Percentiles rank a stretch among this genome's conserved stretches.
These are phyloP conservation scores for Mesitornis unicolor DNA, from an alignment of 2,113 vertebrate genomes.

Conservation along the genomic window DNA sequence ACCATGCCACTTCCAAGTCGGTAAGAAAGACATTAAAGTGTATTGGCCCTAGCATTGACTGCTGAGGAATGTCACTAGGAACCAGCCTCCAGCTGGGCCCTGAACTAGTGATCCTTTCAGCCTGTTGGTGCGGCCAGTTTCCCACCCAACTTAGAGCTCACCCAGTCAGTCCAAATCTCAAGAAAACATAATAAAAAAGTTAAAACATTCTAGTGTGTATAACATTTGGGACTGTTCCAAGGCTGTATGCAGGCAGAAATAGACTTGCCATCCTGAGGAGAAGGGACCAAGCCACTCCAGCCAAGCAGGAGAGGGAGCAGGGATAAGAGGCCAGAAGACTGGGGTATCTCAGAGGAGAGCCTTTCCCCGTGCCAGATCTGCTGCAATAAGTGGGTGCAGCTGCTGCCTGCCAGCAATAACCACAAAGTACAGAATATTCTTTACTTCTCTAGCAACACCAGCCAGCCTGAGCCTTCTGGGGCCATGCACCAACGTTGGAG, in stretches of 20 bases:
- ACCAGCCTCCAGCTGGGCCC: not conserved
- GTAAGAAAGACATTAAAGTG: not conserved
- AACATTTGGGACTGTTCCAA: not conserved
- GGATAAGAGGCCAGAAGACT: not conserved
- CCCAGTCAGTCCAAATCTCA: not conserved
- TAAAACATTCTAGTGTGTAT: not conserved
- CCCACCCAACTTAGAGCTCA: not conserved
- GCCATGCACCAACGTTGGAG: fast-evolving
- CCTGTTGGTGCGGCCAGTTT: not conserved
- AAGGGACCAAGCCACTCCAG: not conserved
- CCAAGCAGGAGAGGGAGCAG: not conserved
- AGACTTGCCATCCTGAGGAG: not conserved
- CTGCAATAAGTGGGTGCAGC: not conserved
- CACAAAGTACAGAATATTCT: not conserved
- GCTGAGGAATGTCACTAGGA: not conserved
- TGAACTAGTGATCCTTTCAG: not conserved
- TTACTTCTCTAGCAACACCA: not conserved
- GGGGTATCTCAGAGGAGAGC: not conserved
- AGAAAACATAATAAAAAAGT: not conserved
- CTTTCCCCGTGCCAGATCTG: not conserved
- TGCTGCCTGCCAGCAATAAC: not conserved
- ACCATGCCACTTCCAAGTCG: not conserved
- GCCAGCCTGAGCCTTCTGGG: not conserved
- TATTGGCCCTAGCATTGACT: not conserved
- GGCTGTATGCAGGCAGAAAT: not conserved